phyloP scores from a whole-genome alignment of 2,113 vertebrate species.

The Martes martes region DNA sequence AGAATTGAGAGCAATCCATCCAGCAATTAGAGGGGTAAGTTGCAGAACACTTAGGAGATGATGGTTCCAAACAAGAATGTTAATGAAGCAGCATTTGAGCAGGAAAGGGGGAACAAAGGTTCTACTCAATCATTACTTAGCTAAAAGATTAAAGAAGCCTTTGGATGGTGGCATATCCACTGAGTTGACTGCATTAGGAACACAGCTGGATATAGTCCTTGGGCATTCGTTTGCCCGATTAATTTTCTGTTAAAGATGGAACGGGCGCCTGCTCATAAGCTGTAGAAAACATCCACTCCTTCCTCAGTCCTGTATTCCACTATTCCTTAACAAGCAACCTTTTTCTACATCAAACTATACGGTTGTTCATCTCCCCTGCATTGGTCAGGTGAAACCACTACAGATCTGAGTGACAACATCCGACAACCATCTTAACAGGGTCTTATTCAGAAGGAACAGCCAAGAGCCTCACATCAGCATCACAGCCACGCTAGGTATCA shows the following conservation, averaged over 20 bases:
- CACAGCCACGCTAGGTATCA: not conserved
- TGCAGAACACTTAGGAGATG: not conserved
- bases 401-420: not conserved
- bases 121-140: not conserved
- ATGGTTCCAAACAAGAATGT: not conserved
- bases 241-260: constrained; percentile 66
- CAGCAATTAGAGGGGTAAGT: not conserved
- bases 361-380: not conserved
- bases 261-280: not conserved
- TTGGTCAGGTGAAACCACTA: not conserved
- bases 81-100: not conserved
- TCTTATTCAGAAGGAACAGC: not conserved
- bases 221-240: constrained; percentile 60
- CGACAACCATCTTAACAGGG: not conserved
- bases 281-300: not conserved
- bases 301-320: not conserved
- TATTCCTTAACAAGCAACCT: not conserved
- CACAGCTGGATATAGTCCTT: constrained; percentile 49
- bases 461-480: not conserved
- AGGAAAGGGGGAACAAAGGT: not conserved
- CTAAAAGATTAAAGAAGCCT: constrained; percentile 56
- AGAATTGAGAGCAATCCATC: not conserved
- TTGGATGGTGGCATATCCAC: constrained; percentile 62
- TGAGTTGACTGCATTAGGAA: constrained; percentile 53
- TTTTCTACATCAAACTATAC: not conserved